Conservation (phyloP, 1,140 invertebrate genomes). For the Drosophila melanica region DNA sequence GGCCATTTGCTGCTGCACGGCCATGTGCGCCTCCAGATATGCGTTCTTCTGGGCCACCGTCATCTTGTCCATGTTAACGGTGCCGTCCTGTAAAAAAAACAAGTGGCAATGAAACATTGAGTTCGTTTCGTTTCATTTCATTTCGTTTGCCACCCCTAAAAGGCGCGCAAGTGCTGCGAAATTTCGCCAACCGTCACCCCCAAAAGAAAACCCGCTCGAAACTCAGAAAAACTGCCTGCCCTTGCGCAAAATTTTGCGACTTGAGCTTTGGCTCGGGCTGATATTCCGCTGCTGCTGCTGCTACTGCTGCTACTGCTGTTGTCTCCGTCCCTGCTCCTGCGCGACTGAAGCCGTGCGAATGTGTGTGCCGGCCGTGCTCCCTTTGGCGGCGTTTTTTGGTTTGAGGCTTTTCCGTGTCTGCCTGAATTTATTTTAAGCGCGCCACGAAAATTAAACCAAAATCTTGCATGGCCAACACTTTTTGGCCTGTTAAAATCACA, state of each 20-base stretch:
- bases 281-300: constrained; percentile 22
- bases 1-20: constrained; percentile 91
- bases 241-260: constrained; percentile 79
- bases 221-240: constrained; percentile 63
- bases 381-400: constrained; percentile 47
- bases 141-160: constrained; percentile 68
- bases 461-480: not conserved
- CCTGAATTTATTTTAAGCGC: constrained; percentile 75
- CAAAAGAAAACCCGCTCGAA: not conserved
- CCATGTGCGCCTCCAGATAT: constrained; percentile 89
- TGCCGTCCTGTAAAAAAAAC: constrained; percentile 84
- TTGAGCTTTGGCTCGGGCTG: constrained; percentile 67
- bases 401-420: constrained; percentile 77
- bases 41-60: constrained; percentile 88
- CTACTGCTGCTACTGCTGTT: not conserved
- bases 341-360: constrained; percentile 40
- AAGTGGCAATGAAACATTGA: constrained; percentile 36
- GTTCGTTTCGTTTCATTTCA: constrained; percentile 43
- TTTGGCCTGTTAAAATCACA: not conserved
- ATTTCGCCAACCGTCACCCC: constrained; percentile 63
- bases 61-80: constrained; percentile 89
- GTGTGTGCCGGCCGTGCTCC: constrained; percentile 70
- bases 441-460: constrained; percentile 44
- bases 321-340: not conserved
- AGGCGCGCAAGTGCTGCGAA: constrained; percentile 74